Base-by-base conservation (phyloP, 2,888 invertebrate species). In the Craniophora ligustri region DNA sequence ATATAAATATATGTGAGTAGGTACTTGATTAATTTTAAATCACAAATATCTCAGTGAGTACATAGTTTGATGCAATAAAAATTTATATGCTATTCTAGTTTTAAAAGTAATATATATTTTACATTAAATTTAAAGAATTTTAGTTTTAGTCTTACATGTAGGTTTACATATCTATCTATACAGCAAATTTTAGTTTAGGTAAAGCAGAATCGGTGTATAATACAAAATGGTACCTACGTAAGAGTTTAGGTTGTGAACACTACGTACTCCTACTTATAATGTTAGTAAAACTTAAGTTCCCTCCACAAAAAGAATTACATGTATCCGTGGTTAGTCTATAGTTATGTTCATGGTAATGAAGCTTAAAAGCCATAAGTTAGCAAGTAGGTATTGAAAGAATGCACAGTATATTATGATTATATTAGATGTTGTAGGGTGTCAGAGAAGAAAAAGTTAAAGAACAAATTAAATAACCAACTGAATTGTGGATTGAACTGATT, bases 161-260 rank as follows among this genome's bases (percentile, higher is more conserved):
- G n/a, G n/a, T n/a, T n/a, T n/a, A n/a, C n/a, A n/a, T n/a, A n/a
- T n/a, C n/a, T 54, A 62, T 10, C 50, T 55, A 54, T 31, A 56
- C 53, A 50, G 70, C 54, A 46, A 45, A 41, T 45, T 28, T 34
- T 59, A 64, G 28, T 40, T 67, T 4, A 18, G 41, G 57, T 58
- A 53, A 70, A 74, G 73, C 74, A 62, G 56, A 40, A 53, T 63
- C 42, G 44, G 73, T 73, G 74, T 73, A 73, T 73, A 67, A 73
- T 73, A 73, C 74, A 73, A 72, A n/a, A 72, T 16, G 6, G 39
- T 60, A 36, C 21, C 57, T 38, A 49, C 26, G n/a, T 26, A n/a
- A n/a, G n/a, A 45, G 49, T 62, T 61, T 63, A 56, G 64, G 26
- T 66, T 51, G 58, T 59, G 41, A 60, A 53, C 57, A 53, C 61